Conservation (phyloP, 2,113 vertebrate genomes). For the Calonectris borealis region DNA sequence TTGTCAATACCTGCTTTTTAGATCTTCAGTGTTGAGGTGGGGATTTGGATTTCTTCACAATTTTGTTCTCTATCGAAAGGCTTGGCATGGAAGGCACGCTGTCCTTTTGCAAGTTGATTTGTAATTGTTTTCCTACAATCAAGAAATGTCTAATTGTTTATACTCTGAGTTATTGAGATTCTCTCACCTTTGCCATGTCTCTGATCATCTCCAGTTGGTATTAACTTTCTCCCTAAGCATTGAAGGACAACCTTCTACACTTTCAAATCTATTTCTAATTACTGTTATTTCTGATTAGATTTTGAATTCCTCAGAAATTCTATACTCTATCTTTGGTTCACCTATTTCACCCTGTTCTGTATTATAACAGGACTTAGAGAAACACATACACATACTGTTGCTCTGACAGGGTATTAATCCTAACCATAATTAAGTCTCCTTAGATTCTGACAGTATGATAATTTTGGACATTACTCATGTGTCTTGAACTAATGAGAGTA, state of each 20-base stretch:
- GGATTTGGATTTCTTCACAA: neutral
- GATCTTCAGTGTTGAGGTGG: neutral
- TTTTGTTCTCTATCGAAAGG: neutral
- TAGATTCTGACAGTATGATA: neutral
- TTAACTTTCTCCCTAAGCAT: neutral
- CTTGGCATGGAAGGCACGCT: fast-evolving
- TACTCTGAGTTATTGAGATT: neutral
- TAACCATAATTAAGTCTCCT: neutral
- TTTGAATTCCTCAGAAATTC: neutral
- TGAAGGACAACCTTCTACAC: neutral
- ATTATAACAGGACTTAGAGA: neutral
- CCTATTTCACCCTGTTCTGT: neutral
- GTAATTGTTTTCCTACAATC: neutral
- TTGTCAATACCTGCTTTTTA: neutral
- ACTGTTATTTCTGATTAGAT: neutral
- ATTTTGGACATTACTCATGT: neutral
- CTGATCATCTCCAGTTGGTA: neutral
- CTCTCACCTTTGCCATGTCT: neutral
- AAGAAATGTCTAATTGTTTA: neutral
- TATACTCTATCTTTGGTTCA: neutral
- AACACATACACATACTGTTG: neutral
- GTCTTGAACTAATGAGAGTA: neutral
- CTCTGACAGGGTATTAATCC: neutral
- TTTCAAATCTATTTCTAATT: neutral
- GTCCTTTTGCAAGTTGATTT: neutral